Base-by-base conservation (phyloP, 2,888 invertebrate species). In the Eueremaeus valkanovi region DNA sequence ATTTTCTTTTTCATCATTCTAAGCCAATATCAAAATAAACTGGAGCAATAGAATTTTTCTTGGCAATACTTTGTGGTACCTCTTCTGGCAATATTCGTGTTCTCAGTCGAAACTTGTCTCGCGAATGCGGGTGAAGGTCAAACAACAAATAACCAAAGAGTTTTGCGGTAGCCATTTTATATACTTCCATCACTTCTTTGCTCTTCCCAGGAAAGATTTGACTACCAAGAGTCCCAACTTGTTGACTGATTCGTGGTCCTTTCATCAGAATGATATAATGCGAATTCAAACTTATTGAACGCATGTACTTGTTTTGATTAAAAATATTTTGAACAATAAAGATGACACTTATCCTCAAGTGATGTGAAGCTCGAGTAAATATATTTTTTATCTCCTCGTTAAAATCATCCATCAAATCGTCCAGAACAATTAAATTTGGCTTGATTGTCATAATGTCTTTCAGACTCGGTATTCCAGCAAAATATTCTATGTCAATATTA, bases 141-240 rank as follows among this genome's bases (percentile, higher is more conserved):
- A 76, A n/a, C 29, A 70, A 18, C 49, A 76, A 72, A 72, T 76
- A 76, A 13, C 55, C 40, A 33, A 24, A 24, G 1, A 16, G n/a
- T n/a, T n/a, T n/a, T n/a, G n/a, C n/a, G n/a, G n/a, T n/a, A n/a
- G n/a, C n/a, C n/a, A n/a, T n/a, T n/a, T n/a, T n/a, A n/a, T n/a
- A n/a, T n/a, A n/a, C n/a, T n/a, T n/a, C n/a, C n/a, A n/a, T n/a
- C n/a, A n/a, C n/a, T n/a, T n/a, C n/a, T n/a, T n/a, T n/a, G n/a
- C n/a, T n/a, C n/a, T n/a, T n/a, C n/a, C n/a, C n/a, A n/a, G n/a
- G n/a, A n/a, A n/a, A n/a, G n/a, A n/a, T n/a, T n/a, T n/a, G n/a
- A n/a, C n/a, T n/a, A n/a, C n/a, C n/a, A n/a, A n/a, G n/a, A n/a
- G n/a, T n/a, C n/a, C n/a, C n/a, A n/a, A n/a, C n/a, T n/a, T n/a